Conservation (phyloP, 2,888 invertebrate species). For the Biston betularia region DNA sequence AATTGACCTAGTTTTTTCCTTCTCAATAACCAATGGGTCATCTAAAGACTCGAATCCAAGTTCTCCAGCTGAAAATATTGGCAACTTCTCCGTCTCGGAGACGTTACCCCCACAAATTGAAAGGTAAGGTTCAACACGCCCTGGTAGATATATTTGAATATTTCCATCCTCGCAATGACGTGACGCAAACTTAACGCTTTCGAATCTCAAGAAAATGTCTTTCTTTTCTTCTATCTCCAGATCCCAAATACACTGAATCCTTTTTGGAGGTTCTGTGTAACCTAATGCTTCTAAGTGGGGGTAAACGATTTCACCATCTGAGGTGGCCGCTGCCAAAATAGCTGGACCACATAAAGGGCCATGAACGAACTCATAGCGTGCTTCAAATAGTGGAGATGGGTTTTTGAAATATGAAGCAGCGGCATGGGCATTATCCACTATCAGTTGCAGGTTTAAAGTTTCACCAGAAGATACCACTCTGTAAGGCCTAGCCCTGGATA, state of each 20-base stretch:
- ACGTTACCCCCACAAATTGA: conserved; percentile 95
- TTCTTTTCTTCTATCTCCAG: conserved; percentile 93
- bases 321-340: conserved; percentile 89
- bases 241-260: conserved; percentile 93
- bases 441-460: conserved; percentile 92
- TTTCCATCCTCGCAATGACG: conserved; percentile 95
- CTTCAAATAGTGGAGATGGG: conserved; percentile 93
- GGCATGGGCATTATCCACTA: conserved; percentile 94
- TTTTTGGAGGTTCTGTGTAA: conserved; percentile 88
- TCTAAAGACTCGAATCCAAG: conserved; percentile 87
- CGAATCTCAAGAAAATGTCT: conserved; percentile 95
- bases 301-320: conserved; percentile 95
- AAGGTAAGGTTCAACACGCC: conserved; percentile 90
- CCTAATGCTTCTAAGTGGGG: conserved; percentile 93
- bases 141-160: conserved; percentile 92
- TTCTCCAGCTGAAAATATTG: conserved; percentile 92
- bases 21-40: conserved; percentile 85
- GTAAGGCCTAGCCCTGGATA: conserved; percentile 86
- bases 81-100: conserved; percentile 91
- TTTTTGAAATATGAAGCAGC: conserved; percentile 96
- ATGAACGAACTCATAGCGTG: conserved; percentile 95
- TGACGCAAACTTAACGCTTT: conserved; percentile 94
- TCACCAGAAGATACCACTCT: conserved; percentile 93
- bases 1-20: conserved; percentile 87
- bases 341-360: conserved; percentile 95